Percentiles rank a stretch among this genome's conserved stretches.
phyloP scores from a whole-genome alignment of 2,113 vertebrate species.

The Daphoenositta chrysoptera region DNA sequence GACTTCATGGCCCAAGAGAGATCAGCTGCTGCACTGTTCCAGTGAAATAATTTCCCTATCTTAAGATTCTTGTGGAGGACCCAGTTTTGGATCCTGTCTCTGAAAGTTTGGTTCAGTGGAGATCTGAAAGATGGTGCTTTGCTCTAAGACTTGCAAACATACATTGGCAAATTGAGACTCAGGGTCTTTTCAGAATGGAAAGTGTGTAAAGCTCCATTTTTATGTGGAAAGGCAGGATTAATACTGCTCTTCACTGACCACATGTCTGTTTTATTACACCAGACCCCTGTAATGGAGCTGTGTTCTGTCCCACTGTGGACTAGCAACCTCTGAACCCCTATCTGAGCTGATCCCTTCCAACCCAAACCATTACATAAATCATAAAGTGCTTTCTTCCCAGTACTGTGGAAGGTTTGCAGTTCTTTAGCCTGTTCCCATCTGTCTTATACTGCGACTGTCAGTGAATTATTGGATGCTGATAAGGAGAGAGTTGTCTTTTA shows the following conservation, averaged over 20 bases:
- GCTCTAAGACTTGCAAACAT: accelerated
- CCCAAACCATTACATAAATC: not conserved
- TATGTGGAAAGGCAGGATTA: not conserved
- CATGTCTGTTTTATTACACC: not conserved
- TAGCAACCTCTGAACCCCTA: not conserved
- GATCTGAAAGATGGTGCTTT: not conserved
- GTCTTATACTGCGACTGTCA: not conserved
- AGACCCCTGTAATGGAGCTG: not conserved
- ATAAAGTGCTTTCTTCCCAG: not conserved
- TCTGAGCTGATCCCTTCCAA: not conserved
- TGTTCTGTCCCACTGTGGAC: not conserved
- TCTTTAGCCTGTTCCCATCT: not conserved
- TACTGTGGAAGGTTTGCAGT: not conserved
- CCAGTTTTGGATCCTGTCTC: not conserved
- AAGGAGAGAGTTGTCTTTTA: not conserved
- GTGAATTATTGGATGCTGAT: not conserved
- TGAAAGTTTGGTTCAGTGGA: not conserved
- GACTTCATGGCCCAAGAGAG: not conserved
- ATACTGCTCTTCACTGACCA: not conserved
- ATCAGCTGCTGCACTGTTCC: not conserved
- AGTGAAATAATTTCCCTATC: not conserved
- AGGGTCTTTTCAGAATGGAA: not conserved
- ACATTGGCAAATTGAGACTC: not conserved
- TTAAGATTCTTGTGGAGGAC: not conserved
- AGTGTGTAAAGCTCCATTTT: not conserved